Conservation (phyloP, 2,888 invertebrate species). For the Tipula unca region DNA sequence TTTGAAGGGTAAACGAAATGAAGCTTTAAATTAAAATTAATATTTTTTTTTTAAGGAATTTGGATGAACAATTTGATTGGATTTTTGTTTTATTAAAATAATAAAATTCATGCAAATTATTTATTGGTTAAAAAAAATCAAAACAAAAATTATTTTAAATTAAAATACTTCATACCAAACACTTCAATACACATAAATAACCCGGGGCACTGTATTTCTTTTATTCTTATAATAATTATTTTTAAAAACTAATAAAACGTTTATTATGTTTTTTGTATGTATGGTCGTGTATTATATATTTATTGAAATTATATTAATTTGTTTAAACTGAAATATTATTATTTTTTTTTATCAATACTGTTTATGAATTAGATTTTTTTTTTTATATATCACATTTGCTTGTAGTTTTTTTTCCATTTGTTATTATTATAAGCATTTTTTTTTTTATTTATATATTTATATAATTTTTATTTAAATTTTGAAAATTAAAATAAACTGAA, state of each 20-base stretch:
- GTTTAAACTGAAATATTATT: slow-evolving; percentile 15
- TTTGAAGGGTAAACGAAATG: not conserved
- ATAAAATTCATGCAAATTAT: not conserved
- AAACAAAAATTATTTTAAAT: not conserved
- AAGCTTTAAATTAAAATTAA: not conserved
- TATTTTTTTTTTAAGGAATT: slow-evolving; percentile 20
- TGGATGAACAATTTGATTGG: slow-evolving; percentile 17
- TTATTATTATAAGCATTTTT: slow-evolving; percentile 15
- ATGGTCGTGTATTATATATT: slow-evolving; percentile 28
- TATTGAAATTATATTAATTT: slow-evolving; percentile 17
- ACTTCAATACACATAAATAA: not conserved
- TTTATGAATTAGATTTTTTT: not conserved
- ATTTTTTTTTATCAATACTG: not conserved
- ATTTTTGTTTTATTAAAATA: not conserved
- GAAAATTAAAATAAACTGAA: not conserved
- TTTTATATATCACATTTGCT: slow-evolving; percentile 14
- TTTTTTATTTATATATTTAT: slow-evolving; percentile 21
- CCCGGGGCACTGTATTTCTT: slow-evolving; percentile 3
- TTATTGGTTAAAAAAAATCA: not conserved
- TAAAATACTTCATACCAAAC: not conserved
- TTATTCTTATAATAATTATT: not conserved
- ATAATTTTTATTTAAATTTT: slow-evolving; percentile 22
- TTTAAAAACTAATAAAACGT: not conserved
- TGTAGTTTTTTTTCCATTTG: not conserved
- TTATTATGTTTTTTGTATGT: not conserved